Evolutionary conservation across 2,797 vertebrate genomes (phyloP).

Genomic region (Nannoperca australis): DNA sequence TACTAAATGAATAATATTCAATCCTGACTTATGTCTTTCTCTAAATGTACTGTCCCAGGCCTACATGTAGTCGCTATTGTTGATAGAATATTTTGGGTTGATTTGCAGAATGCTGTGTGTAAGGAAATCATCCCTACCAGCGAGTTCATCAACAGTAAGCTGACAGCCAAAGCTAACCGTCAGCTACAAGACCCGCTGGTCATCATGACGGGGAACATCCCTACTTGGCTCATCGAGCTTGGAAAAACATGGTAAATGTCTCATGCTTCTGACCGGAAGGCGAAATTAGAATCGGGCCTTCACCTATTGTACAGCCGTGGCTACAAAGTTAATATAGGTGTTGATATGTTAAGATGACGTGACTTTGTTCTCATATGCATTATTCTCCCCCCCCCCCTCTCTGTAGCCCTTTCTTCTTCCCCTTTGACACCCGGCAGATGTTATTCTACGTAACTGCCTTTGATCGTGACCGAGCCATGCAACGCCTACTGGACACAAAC

Average conservation of each 20-base stretch:
- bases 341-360: background rate
- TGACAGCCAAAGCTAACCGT: conserved; percentile 99
- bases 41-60: background rate
- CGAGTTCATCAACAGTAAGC: conserved; percentile 99
- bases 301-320: background rate
- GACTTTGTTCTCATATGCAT: background rate
- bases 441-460: conserved; percentile 99
- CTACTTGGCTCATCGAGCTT: conserved; percentile 97
- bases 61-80: no score
- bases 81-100: background rate
- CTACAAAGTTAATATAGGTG: background rate
- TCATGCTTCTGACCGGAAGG: background rate
- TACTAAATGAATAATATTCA: background rate
- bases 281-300: background rate
- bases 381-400: conserved; percentile 5
- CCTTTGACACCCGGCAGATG: conserved; percentile 99
- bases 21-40: background rate
- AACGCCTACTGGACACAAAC: conserved; percentile 97
- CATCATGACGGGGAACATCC: conserved; percentile 99
- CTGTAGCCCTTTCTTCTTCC: conserved; percentile 98
- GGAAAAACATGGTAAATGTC: conserved; percentile 95
- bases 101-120: conserved; percentile 93
- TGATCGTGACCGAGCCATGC: conserved; percentile 98
- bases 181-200: conserved; percentile 99
- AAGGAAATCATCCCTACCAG: conserved; percentile 97